phyloP scores from a whole-genome alignment of 2,797 vertebrate genomes.

The Tadarida brasiliensis region DNA sequence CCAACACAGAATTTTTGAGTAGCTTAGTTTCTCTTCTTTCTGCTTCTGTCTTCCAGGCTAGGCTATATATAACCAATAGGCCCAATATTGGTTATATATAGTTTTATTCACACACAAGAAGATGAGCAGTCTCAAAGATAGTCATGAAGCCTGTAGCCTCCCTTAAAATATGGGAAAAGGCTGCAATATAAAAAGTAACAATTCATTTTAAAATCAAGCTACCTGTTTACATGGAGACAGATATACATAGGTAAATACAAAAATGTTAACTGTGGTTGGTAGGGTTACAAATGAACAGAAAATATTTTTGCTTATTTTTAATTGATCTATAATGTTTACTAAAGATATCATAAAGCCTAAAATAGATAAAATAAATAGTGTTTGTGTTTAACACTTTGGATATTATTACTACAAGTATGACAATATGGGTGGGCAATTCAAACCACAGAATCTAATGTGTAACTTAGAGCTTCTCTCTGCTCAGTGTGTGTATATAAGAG shows the following conservation, averaged over 20 bases:
- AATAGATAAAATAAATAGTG: not conserved
- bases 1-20: not conserved
- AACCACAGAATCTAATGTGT: not conserved
- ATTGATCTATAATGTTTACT: not conserved
- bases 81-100: not conserved
- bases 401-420: not conserved
- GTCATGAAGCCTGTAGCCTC: not conserved
- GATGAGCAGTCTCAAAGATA: not conserved
- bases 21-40: not conserved
- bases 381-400: constrained; percentile 19
- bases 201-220: not conserved
- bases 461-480: not conserved
- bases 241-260: not conserved
- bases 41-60: not conserved
- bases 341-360: not conserved
- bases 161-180: not conserved
- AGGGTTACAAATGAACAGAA: constrained; percentile 37
- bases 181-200: constrained; percentile 14
- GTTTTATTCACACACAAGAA: too few relatives aligned
- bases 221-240: not conserved
- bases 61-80: not conserved
- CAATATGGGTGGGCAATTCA: not conserved
- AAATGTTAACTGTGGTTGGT: not conserved
- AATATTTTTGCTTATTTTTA: constrained; percentile 37
- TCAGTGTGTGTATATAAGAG: not conserved